phyloP scores from a whole-genome alignment of 2,113 vertebrate species.

The Hiodon alosoides region DNA sequence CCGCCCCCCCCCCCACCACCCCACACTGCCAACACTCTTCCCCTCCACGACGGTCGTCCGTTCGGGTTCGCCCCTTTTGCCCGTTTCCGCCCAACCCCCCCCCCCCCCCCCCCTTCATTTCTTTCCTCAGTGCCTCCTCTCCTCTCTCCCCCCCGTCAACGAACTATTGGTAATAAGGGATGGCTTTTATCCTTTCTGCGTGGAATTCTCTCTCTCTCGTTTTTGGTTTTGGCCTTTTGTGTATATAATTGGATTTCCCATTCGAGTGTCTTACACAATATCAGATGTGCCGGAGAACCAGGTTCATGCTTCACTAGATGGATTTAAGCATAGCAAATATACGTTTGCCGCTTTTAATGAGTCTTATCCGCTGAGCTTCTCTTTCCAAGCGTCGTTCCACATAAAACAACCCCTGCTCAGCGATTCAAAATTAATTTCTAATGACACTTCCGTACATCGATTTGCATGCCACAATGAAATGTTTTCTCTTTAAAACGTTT shows the following conservation, averaged over 20 bases:
- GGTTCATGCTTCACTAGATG: constrained; percentile 4
- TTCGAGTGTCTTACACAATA: background rate
- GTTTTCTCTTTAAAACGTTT: constrained; percentile 22
- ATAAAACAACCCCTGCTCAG: constrained; percentile 29
- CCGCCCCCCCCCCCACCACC: too few relatives aligned
- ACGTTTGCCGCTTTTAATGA: constrained; percentile 24
- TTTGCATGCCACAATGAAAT: constrained; percentile 15
- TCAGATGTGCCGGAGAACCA: background rate
- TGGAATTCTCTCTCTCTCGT: background rate
- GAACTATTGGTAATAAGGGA: background rate
- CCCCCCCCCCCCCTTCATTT: background rate
- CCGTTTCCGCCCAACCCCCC: background rate
- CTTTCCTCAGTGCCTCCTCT: background rate
- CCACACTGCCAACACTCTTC: too few relatives aligned
- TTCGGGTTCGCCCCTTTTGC: background rate
- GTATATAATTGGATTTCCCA: constrained; percentile 11
- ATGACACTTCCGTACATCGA: constrained; percentile 19
- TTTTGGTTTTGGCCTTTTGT: constrained; percentile 6
- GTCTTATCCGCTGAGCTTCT: background rate
- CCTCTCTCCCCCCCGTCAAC: background rate
- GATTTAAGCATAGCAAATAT: constrained; percentile 29
- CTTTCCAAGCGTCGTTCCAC: constrained; percentile 23
- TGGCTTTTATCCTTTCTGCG: background rate
- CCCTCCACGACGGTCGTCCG: too few relatives aligned
- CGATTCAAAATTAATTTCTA: constrained; percentile 38